Evolutionary conservation across 2,797 vertebrate genomes (phyloP).

Genomic region (Oreortyx pictus): DNA sequence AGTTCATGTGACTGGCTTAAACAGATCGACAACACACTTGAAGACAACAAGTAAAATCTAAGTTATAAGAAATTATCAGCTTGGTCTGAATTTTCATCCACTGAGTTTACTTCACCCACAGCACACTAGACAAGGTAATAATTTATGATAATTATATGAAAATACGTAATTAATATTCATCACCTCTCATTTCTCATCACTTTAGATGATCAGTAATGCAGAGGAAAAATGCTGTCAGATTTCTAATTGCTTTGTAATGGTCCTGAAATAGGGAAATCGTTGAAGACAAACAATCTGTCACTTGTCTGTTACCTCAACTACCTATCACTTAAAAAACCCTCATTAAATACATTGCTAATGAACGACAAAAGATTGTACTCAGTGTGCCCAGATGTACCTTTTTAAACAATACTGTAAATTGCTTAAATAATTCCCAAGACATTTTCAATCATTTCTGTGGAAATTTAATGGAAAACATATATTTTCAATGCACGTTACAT

Average conservation of each 20-base stretch:
- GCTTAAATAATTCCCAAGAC: conserved; percentile 83
- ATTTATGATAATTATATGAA: conserved; percentile 90
- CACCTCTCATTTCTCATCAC: conserved; percentile 88
- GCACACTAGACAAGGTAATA: conserved; percentile 84
- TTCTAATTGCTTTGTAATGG: conserved; percentile 93
- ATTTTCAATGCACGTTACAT: conserved; percentile 74
- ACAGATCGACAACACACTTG: conserved; percentile 52
- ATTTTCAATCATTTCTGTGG: conserved; percentile 82
- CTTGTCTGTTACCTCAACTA: conserved; percentile 87
- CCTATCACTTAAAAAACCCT: conserved; percentile 86
- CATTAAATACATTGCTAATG: conserved; percentile 91
- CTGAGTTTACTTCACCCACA: conserved; percentile 80
- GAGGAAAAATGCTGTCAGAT: conserved; percentile 89
- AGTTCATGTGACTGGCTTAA: conserved; percentile 1
- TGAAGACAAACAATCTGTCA: conserved; percentile 93
- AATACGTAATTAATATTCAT: conserved; percentile 90
- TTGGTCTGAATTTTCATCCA: conserved; percentile 78
- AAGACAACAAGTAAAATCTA: conserved; percentile 61
- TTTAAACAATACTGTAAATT: conserved; percentile 79
- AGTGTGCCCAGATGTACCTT: conserved; percentile 78
- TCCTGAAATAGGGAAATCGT: conserved; percentile 89
- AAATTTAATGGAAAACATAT: conserved; percentile 76
- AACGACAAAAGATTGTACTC: conserved; percentile 88
- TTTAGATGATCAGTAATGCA: conserved; percentile 88
- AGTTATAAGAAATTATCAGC: conserved; percentile 76